These are phyloP conservation scores for Rhizomys pruinosus DNA, from an alignment of 2,113 vertebrate species.

Conservation along the genomic window DNA sequence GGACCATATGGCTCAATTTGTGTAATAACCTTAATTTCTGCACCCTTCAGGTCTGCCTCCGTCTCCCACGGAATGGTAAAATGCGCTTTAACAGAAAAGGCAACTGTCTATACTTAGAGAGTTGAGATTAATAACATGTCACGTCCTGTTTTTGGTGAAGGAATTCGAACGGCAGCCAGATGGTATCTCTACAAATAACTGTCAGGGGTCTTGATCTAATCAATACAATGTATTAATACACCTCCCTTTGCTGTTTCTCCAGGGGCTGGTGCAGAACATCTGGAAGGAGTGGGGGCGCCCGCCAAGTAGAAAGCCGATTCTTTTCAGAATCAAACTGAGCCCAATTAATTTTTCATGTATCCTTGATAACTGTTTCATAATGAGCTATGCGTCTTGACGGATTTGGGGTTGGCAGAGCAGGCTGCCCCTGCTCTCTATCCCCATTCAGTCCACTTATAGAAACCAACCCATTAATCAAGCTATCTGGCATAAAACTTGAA, in stretches of 20 bases:
- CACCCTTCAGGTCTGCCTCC: constrained; percentile 99
- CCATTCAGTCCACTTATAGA: constrained; percentile 98
- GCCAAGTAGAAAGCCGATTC: constrained; percentile 89
- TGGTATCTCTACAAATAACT: constrained; percentile 99
- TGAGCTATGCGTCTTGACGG: constrained; percentile 92
- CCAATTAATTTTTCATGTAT: constrained; percentile 95
- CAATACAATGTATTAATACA: constrained; percentile 99
- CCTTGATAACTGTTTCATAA: constrained; percentile 96
- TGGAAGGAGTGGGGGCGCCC: constrained; percentile 92
- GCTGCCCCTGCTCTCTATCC: constrained; percentile 94
- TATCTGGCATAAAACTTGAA: constrained; percentile 97
- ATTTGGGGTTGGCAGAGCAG: constrained; percentile 91
- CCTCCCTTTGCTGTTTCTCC: constrained; percentile 94
- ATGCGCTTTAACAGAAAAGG: constrained; percentile 91
- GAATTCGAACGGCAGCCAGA: constrained; percentile 99
- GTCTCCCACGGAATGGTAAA: constrained; percentile 92
- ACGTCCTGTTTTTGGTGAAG: constrained; percentile 99
- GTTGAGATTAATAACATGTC: constrained; percentile 99
- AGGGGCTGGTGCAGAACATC: constrained; percentile 95
- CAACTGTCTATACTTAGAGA: constrained; percentile 93
- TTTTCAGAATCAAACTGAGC: constrained; percentile 93
- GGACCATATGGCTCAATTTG: constrained; percentile 99
- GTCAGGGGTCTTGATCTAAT: constrained; percentile 99
- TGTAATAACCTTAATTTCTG: constrained; percentile 99
- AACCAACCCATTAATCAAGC: constrained; percentile 99